Evolutionary conservation across 2,797 vertebrate genomes (phyloP), one percentile per base, ranked within the genome.

Genomic region (Mionectes olivaceus): DNA sequence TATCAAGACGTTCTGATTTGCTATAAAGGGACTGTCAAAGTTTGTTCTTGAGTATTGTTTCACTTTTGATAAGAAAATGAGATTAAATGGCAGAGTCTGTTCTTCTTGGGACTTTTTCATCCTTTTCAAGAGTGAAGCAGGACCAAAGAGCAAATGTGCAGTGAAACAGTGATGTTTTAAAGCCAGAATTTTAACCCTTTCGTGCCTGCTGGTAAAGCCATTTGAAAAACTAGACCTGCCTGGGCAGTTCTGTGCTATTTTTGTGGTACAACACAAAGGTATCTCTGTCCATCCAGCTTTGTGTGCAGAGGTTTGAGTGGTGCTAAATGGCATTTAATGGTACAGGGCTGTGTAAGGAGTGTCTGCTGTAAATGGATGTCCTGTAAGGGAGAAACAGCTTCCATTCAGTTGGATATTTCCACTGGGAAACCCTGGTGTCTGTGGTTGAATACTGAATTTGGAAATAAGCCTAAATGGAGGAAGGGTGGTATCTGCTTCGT

Each of bases 11-110:
- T 87, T 95, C 78, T 95, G 81, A 35, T 37, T 89, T 68, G 23
- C 49, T 83, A 2, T 61, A 56, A 76, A 92, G 69, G 83, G 43
- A 9, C 87, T 89, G 93, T 93, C 92, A 95, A 80, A 90, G 71
- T 84, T 79, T 89, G 46, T 56, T 89, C 90, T 77, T 30, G 35
- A 64, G 53, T 39, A 87, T 83, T 92, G 81, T 95, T 90, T 87
- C 75, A 32, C 53, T 85, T 95, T 80, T 95, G 84, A 92, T 89
- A 65, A 90, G 61, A 87, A 90, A 86, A 95, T 91, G 55, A 84
- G 59, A 61, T 63, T 35, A 50, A 73, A 80, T 85, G 57, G 18
- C 19, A 89, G 56, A 37, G 23, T 43, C 25, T 84, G 9, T 64
- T 71, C 24, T 83, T 52, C 78, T 57, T 0, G 5, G 60, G 67